Evolutionary conservation across 2,888 invertebrate genomes (phyloP), one percentile per base, ranked within the genome.

Genomic region (Drosophila siamana): DNA sequence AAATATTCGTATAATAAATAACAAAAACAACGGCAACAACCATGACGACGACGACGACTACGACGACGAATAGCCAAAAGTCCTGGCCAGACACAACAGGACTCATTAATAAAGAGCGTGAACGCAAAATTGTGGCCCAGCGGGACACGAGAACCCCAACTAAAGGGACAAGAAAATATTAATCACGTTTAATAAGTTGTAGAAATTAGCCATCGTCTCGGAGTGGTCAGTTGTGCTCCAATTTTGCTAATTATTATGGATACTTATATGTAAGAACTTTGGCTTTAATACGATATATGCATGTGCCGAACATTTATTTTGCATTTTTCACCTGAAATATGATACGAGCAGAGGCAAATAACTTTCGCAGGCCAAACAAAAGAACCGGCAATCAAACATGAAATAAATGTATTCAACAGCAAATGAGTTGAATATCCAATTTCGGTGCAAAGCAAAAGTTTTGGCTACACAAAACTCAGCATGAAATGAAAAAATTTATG

Each of bases 121-220:
- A 78, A 70, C 64, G 50, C n/a, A 78, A 76, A 79, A 68, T 78
- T 78, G 69, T 51, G 69, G 65, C 85, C 69, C 87, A 87, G 85
- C 85, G 71, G 83, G 87, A 84, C 64, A 73, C 48, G 54, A 74
- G 38, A 36, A 44, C 52, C 57, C 50, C 59, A 65, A 57, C 44
- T 19, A 69, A 44, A 66, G 30, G 60, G 46, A 44, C 16, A 51
- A 64, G 64, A 72, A 77, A 80, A 86, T 84, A 88, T 88, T 85
- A 85, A 85, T 85, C 80, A 80, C 84, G 78, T 80, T 88, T 85
- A 82, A 85, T 85, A 88, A 83, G 80, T 85, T 79, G 80, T 72
- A 59, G 73, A 80, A 86, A 84, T 86, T 86, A 80, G 83, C 74
- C 44, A 43, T 69, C 50, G 13, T 54, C 57, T 59, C 24, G 43